These are phyloP conservation scores for Indri indri DNA, from an alignment of 2,113 vertebrate genomes.

Conservation along the genomic window DNA sequence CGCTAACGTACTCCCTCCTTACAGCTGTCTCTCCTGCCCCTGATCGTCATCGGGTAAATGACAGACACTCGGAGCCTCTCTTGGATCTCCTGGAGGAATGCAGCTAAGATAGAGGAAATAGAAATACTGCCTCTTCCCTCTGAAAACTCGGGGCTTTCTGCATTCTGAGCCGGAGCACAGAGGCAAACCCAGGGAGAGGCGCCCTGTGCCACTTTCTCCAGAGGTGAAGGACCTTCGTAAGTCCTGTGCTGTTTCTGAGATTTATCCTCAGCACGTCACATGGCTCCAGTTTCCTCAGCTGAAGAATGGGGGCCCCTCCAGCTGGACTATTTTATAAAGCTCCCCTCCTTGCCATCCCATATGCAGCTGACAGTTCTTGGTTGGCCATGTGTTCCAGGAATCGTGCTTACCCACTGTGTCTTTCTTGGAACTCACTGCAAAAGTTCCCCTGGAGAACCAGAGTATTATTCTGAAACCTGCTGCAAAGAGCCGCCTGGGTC, in stretches of 20 bases:
- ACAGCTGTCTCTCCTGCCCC: neutral
- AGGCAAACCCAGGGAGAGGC: neutral
- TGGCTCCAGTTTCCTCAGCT: neutral
- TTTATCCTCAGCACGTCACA: neutral
- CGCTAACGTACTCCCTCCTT: accelerated
- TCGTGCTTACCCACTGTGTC: neutral
- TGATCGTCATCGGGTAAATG: neutral
- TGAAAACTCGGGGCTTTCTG: neutral
- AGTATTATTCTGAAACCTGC: neutral
- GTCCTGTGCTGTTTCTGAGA: neutral
- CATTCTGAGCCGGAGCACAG: neutral
- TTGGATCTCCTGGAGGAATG: neutral
- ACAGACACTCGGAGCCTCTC: neutral
- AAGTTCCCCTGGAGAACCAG: neutral
- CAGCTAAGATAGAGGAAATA: neutral
- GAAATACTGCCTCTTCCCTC: neutral
- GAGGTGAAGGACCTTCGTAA: neutral
- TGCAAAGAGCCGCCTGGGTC: neutral
- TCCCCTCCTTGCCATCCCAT: too few relatives aligned
- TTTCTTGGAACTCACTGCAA: neutral
- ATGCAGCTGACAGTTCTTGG: neutral
- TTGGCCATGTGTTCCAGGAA: neutral
- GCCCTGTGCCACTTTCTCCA: neutral
- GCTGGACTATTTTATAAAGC: accelerated
- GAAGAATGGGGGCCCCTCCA: neutral